Evolutionary conservation across 1,140 invertebrate species (phyloP), one percentile per base, ranked within the genome.

Genomic region (Radopholus similis): DNA sequence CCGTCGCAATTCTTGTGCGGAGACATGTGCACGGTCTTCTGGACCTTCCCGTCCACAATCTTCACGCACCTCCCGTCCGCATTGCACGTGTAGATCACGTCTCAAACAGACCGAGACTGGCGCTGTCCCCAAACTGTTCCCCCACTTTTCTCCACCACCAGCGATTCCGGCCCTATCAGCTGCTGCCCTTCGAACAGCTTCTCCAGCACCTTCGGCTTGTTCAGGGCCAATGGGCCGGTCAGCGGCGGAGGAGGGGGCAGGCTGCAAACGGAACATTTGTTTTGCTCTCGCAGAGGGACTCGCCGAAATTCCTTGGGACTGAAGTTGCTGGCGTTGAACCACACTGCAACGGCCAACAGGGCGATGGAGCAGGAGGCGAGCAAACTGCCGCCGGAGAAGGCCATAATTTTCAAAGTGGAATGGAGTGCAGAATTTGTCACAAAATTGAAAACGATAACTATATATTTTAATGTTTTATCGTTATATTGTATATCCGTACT

Each of bases 11-110:
- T 67, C 30, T 53, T 68, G 23, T 68, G 63, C 55, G 18, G 38
- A 13, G 64, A 70, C 15, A 70, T 26, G 21, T 21, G 68, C 26
- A 68, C 30, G 15, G 53, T 54, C 55, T 68, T 68, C 11, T 54
- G 34, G 23, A 68, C 54, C 55, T 55, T 54, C 2, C 51, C 66
- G 68, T 68, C 47, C 15, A 70, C 66, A 58, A 68, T 68, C 35
- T 68, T 68, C 21, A 68, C 63, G 15, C 64, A 70, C 32, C 42
- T 68, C 6, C 65, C 66, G 34, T 68, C 65, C 15, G 28, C 42
- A 21, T 34, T 37, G 30, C 66, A 68, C 2, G 66, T 68, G 30
- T 70, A 68, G 3, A 68, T 30, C 4, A 34, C 34, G 34, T 70
- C 66, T 68, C 8, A 54, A 23, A 30, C 23, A 42, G 26, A 42